phyloP scores from a whole-genome alignment of 2,113 vertebrate species.

The Canis aureus region DNA sequence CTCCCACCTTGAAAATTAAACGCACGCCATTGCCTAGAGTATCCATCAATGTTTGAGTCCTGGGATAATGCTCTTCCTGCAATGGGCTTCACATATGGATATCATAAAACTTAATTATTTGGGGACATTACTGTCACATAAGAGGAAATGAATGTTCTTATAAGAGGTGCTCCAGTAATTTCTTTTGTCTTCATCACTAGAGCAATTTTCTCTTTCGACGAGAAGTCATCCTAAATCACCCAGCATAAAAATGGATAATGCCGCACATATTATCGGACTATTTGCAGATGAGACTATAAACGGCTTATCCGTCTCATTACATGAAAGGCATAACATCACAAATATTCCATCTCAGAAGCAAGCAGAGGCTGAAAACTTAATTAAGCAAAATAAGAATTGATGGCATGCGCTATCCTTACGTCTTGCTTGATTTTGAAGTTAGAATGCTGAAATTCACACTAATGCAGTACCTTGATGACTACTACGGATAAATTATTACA shows the following conservation, averaged over 20 bases:
- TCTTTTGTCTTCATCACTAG: constrained; percentile 14
- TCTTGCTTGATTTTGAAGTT: neutral
- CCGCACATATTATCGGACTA: neutral
- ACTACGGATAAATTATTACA: neutral
- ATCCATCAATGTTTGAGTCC: neutral
- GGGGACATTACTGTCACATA: neutral
- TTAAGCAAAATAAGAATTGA: neutral
- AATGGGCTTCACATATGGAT: neutral
- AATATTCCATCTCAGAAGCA: neutral
- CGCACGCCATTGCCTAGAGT: accelerated
- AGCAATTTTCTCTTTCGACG: neutral
- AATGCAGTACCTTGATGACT: accelerated
- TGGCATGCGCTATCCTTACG: neutral
- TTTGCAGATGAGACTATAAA: neutral
- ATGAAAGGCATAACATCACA: neutral
- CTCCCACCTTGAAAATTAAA: constrained; percentile 1
- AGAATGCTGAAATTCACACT: neutral
- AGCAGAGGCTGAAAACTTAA: neutral
- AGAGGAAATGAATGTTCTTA: neutral
- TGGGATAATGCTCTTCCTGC: neutral
- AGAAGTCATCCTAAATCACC: constrained; percentile 29
- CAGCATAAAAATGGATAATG: neutral
- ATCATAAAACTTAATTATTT: neutral
- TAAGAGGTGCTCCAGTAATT: neutral
- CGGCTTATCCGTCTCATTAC: neutral